Evolutionary conservation across 2,888 invertebrate genomes (phyloP).

Genomic region (Spodoptera exigua): DNA sequence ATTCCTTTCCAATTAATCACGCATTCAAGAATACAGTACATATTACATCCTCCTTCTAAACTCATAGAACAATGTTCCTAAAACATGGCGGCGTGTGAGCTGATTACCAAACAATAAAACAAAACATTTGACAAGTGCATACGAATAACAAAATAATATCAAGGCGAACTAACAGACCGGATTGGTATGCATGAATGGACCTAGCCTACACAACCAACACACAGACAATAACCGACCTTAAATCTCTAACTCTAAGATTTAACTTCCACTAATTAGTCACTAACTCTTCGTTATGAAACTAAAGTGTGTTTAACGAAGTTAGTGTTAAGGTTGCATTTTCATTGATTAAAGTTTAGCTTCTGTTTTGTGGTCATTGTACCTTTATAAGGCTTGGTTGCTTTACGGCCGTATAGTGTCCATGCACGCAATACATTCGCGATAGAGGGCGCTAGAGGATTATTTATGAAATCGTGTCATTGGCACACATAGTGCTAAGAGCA

Average conservation of each 20-base stretch:
- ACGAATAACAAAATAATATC: constrained; percentile 57
- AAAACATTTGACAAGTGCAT: constrained; percentile 54
- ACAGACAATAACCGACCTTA: constrained; percentile 18
- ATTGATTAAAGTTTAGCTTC: not conserved
- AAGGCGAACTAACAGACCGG: constrained; percentile 56
- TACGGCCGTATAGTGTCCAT: constrained; percentile 33
- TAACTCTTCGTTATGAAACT: constrained; percentile 7
- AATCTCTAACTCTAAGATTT: rapidly evolving
- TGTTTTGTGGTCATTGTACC: constrained; percentile 59
- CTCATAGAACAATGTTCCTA: constrained; percentile 4
- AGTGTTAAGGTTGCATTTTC: constrained; percentile 18
- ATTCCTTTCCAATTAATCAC: too few species aligned
- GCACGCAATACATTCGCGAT: constrained; percentile 35
- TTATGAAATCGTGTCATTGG: constrained; percentile 42
- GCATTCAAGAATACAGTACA: not conserved
- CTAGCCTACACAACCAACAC: constrained; percentile 37
- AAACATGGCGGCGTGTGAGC: constrained; percentile 17
- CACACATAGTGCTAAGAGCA: constrained; percentile 33
- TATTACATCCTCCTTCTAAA: not conserved
- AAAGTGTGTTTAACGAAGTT: constrained; percentile 9
- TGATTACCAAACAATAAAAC: constrained; percentile 54
- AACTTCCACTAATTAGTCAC: constrained; percentile 4
- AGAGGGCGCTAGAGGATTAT: constrained; percentile 39
- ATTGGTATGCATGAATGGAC: constrained; percentile 61
- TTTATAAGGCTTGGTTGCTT: constrained; percentile 48